Conservation (phyloP, 2,797 vertebrate genomes). For the Notolabrus celidotus region DNA sequence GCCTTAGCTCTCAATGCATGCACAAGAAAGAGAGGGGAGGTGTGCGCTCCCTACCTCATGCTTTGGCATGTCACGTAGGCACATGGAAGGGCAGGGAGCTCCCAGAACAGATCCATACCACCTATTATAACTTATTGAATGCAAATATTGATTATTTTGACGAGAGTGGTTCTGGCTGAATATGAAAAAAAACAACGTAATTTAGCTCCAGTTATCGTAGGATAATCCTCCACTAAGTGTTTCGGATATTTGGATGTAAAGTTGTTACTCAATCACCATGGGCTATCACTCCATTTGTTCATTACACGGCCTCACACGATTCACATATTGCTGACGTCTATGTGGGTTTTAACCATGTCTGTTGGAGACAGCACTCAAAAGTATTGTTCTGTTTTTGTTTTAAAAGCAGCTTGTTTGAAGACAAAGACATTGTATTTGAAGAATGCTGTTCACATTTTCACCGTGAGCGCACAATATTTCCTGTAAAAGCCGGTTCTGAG, state of each 20-base stretch:
- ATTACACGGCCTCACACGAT: not conserved
- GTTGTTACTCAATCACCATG: constrained; percentile 42
- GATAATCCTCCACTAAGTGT: constrained; percentile 41
- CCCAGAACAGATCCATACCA: no score
- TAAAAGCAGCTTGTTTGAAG: not conserved
- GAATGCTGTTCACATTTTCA: no score
- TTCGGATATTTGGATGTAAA: constrained; percentile 10
- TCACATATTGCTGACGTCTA: constrained; percentile 27
- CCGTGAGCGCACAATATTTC: constrained; percentile 50
- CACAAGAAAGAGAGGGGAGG: no score
- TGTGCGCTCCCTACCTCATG: no score
- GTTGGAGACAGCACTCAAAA: constrained; percentile 1
- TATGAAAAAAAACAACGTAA: constrained; percentile 4
- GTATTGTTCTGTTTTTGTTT: not conserved
- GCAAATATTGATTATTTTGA: no score
- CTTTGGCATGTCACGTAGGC: no score
- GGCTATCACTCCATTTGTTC: constrained; percentile 39
- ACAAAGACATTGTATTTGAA: constrained; percentile 14
- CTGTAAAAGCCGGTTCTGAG: constrained; percentile 33
- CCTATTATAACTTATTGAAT: no score
- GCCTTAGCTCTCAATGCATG: no score
- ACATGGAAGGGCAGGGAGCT: no score
- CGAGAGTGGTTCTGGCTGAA: no score
- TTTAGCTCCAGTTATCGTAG: constrained; percentile 19
- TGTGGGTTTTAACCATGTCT: constrained; percentile 28